Evolutionary conservation across 1,140 invertebrate genomes (phyloP).

Genomic region (Antheraea pernyi): DNA sequence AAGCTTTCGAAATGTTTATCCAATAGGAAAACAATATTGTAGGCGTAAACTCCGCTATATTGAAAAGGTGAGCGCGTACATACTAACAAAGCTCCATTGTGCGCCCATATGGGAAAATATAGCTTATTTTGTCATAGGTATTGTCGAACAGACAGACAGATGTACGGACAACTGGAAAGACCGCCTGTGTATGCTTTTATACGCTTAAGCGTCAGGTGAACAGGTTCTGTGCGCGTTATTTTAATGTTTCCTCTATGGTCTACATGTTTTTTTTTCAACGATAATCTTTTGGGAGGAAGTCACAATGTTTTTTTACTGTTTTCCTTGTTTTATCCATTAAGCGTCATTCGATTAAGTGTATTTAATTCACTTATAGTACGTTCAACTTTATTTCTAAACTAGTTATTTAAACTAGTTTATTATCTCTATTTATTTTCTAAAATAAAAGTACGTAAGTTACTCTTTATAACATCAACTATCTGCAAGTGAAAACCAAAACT

Average conservation of each 20-base stretch:
- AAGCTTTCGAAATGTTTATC: slow-evolving; percentile 32
- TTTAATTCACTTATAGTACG: no score
- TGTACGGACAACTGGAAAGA: slow-evolving; percentile 73
- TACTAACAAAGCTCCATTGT: slow-evolving; percentile 59
- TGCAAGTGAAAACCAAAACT: no score
- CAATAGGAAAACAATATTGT: slow-evolving; percentile 47
- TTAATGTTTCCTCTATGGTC: slow-evolving; percentile 21
- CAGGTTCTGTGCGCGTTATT: slow-evolving; percentile 13
- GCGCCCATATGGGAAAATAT: slow-evolving; percentile 75
- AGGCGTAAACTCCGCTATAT: slow-evolving; percentile 41
- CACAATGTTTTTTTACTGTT: no score
- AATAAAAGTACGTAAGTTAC: no score
- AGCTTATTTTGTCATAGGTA: slow-evolving; percentile 68
- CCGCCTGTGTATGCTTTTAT: slow-evolving; percentile 65
- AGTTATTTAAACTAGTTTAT: no score
- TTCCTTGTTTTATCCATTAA: no score
- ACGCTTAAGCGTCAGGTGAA: slow-evolving; percentile 48
- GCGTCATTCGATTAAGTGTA: no score
- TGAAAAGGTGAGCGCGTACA: slow-evolving; percentile 26
- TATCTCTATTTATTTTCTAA: no score
- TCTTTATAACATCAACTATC: no score
- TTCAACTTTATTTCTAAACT: no score
- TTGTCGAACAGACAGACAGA: slow-evolving; percentile 59
- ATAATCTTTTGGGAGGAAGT: no score
- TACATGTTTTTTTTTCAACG: background rate